Percentiles rank a stretch among this genome's conserved stretches.
Conservation (phyloP, 2,797 vertebrate genomes). For the Champsocephalus esox region DNA sequence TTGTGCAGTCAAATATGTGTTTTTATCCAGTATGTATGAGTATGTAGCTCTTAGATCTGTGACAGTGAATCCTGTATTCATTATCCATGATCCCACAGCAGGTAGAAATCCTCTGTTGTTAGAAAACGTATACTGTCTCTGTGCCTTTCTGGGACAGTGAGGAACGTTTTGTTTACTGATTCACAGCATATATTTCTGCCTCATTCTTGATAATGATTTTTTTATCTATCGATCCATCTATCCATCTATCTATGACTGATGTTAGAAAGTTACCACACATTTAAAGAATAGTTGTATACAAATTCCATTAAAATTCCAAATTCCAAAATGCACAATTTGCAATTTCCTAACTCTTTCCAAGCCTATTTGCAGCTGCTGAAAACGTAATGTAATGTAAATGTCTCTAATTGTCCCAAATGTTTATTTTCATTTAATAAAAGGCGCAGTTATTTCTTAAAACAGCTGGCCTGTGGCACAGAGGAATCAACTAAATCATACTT, state of each 20-base stretch:
- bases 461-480: not conserved
- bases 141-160: not conserved
- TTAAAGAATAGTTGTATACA: not conserved
- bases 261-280: not conserved
- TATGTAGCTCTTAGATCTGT: not conserved
- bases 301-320: not conserved
- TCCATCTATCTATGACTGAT: not conserved
- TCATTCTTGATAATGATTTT: not conserved
- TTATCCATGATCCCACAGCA: slow-evolving; percentile 14
- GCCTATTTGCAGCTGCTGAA: not conserved
- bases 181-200: not conserved
- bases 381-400: not conserved
- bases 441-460: not conserved
- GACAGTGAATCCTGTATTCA: slow-evolving; percentile 10
- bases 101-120: not conserved
- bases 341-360: not conserved
- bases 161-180: not conserved
- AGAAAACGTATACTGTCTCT: slow-evolving; percentile 1
- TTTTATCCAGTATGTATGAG: slow-evolving; percentile 4
- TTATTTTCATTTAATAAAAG: not conserved
- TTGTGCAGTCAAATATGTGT: slow-evolving; percentile 1
- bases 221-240: not conserved
- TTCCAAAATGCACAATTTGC: not conserved
- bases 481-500: not conserved
- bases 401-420: not conserved